Percentiles rank a stretch among this genome's conserved stretches.
phyloP scores from a whole-genome alignment of 2,888 invertebrate species.

The Eurytoma adleriae region DNA sequence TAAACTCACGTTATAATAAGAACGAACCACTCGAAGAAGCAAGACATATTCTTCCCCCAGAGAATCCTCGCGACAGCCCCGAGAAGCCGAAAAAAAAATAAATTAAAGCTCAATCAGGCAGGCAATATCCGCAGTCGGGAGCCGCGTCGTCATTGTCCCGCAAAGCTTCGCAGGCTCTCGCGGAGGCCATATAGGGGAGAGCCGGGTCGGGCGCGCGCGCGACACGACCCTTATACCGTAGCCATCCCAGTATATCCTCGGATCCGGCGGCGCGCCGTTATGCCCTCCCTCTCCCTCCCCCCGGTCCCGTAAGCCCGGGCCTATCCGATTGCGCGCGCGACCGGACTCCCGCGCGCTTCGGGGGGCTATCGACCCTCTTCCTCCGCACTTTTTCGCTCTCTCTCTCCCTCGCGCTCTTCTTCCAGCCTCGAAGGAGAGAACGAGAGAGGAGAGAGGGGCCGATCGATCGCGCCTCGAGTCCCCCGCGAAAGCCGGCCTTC shows the following conservation, averaged over 20 bases:
- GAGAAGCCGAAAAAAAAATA: no score
- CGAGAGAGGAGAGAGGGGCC: conserved; percentile 1
- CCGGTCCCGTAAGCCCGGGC: conserved; percentile 26
- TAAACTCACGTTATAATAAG: no score
- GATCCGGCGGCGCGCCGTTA: conserved; percentile 9
- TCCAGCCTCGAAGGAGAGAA: not conserved
- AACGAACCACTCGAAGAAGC: no score
- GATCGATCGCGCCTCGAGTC: conserved; percentile 45
- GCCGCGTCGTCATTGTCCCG: conserved; percentile 2
- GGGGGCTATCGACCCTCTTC: conserved; percentile 42
- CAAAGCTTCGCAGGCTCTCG: conserved; percentile 8
- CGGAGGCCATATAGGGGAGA: not conserved
- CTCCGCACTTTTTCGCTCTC: conserved; percentile 8
- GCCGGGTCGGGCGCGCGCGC: not conserved
- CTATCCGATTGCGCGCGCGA: conserved; percentile 44
- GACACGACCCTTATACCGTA: conserved; percentile 19
- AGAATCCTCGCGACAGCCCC: no score
- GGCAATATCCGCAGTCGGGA: no score
- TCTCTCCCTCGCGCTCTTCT: conserved; percentile 33
- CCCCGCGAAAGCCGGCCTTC: conserved; percentile 43
- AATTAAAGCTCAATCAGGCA: no score
- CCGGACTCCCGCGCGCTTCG: conserved; percentile 34
- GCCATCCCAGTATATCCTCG: conserved; percentile 38
- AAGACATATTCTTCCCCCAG: no score
- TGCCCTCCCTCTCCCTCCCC: conserved; percentile 21